Evolutionary conservation across 2,113 vertebrate genomes (phyloP).

Genomic region (Sisor rabdophorus): DNA sequence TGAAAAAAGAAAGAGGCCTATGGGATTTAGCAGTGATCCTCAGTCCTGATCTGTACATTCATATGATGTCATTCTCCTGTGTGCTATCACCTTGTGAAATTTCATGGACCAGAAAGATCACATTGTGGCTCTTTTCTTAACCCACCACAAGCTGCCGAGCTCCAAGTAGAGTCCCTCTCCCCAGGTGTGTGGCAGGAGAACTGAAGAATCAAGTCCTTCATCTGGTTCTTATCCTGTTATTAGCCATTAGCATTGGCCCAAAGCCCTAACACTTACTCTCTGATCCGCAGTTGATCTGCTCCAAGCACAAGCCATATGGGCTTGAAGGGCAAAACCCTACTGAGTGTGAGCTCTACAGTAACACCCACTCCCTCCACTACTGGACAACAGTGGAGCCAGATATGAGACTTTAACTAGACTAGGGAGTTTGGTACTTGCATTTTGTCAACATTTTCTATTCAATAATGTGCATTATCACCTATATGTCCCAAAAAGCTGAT

Average conservation of each 20-base stretch:
- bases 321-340: constrained; percentile 36
- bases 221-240: constrained; percentile 51
- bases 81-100: constrained; percentile 56
- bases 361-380: no score
- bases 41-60: constrained; percentile 44
- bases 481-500: background rate
- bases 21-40: constrained; percentile 48
- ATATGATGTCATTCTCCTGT: constrained; percentile 49
- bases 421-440: background rate
- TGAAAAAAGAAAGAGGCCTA: constrained; percentile 46
- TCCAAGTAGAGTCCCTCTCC: constrained; percentile 34
- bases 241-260: constrained; percentile 48
- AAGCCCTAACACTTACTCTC: constrained; percentile 49
- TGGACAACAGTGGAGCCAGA: constrained; percentile 6
- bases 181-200: constrained; percentile 49
- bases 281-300: constrained; percentile 45
- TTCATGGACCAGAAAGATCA: constrained; percentile 41
- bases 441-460: constrained; percentile 6
- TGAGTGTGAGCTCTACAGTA: constrained; percentile 23
- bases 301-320: constrained; percentile 38
- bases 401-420: background rate
- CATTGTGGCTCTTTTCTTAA: constrained; percentile 18
- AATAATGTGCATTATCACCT: constrained; percentile 9
- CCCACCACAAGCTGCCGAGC: constrained; percentile 7
- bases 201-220: constrained; percentile 40